Base-by-base conservation (phyloP, 2,113 vertebrate genomes). In the Bubo blakistoni region DNA sequence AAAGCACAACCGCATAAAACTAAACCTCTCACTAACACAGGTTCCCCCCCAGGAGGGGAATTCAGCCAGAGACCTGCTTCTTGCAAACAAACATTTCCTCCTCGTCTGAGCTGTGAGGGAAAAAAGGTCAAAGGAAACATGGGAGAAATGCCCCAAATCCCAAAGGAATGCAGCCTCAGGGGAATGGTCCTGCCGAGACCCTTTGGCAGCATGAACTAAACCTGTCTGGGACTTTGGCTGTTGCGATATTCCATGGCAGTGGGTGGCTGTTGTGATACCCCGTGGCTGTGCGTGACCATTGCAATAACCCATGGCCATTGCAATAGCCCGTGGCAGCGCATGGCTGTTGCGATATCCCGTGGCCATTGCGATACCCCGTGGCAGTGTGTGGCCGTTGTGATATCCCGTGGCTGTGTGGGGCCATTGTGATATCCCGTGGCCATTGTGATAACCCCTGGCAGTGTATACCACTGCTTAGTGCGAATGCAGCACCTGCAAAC, bases 391-490 rank as follows among this genome's bases (percentile, higher is more conserved):
- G 38, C 26, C 38, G 4, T 42, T 14, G 29, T 40, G 20, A 20
- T 4, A 46, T 8, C 9, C n/a, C 2, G 3, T 26, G 58, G 27
- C 46, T 32, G n/a, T 26, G 21, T 22, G 69, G 44, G 27, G 34
- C n/a, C n/a, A 47, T 52, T 14, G 17, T 22, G 13, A 15, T 20
- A 30, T 10, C 42, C 25, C 11, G 7, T 22, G 27, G n/a, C n/a
- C 26, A 26, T 52, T 15, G 17, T 42, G 19, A 9, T 16, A 32
- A 8, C n/a, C 25, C 14, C 6, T 22, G 44, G 30, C 46, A 25
- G 16, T 11, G 13, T 5, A 5, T 24, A 7, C 7, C 4, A 2
- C 27, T 3, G 7, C 34, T 22, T 8, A 2, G 2, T 1, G 34
- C 78, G 65, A 18, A 25, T 32, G 66, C 66, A 44, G 32, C 24